phyloP scores from a whole-genome alignment of 2,113 vertebrate genomes.

The Pitta sordida region DNA sequence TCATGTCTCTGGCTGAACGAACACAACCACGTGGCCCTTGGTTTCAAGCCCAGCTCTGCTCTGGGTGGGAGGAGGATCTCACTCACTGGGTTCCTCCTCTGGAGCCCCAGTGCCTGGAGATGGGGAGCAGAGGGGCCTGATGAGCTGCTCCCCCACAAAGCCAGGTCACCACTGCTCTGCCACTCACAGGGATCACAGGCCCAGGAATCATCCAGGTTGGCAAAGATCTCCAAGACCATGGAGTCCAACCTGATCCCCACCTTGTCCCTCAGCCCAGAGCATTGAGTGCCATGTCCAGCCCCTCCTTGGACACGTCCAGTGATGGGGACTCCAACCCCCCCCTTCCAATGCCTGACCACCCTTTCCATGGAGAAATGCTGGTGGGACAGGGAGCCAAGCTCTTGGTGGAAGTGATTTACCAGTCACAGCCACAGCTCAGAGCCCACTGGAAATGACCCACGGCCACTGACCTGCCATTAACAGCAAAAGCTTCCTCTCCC shows the following conservation, averaged over 20 bases:
- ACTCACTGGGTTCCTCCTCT: background rate
- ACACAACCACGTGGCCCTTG: background rate
- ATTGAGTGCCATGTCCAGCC: rapidly evolving
- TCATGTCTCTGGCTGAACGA: background rate
- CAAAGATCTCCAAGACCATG: background rate
- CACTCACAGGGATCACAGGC: background rate
- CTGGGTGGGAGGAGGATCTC: background rate
- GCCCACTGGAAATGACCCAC: background rate
- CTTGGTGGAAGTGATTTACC: rapidly evolving
- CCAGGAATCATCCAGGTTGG: background rate
- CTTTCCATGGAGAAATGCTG: background rate
- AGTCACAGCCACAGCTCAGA: rapidly evolving
- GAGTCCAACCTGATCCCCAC: background rate
- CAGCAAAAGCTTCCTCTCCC: background rate
- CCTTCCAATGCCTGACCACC: background rate
- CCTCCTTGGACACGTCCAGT: background rate
- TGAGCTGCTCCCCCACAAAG: background rate
- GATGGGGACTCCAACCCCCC: background rate
- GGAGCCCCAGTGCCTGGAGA: background rate
- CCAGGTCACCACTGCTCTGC: rapidly evolving
- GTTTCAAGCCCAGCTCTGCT: background rate
- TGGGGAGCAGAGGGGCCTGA: rapidly evolving
- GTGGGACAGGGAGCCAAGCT: background rate
- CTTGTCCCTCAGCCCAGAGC: background rate
- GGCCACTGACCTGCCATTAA: background rate